Percentiles rank a stretch among this genome's conserved stretches.
Conservation (phyloP, 2,113 vertebrate species). For the Platichthys stellatus region DNA sequence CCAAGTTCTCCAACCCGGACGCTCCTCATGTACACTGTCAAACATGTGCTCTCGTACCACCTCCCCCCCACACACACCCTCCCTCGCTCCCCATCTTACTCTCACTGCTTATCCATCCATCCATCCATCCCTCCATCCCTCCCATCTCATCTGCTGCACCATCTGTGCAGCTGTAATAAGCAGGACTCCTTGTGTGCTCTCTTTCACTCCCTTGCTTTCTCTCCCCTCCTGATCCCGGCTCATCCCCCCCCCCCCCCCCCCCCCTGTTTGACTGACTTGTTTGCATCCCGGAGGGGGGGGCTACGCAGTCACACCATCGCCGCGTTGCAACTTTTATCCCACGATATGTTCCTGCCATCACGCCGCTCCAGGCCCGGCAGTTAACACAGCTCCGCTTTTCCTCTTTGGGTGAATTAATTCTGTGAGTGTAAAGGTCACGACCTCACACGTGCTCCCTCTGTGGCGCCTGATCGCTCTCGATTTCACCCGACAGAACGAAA, state of each 20-base stretch:
- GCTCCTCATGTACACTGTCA: conserved; percentile 69
- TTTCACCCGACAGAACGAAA: conserved; percentile 31
- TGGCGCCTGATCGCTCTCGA: conserved; percentile 23
- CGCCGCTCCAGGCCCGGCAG: neutral
- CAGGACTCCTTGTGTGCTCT: conserved; percentile 48
- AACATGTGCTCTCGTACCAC: conserved; percentile 31
- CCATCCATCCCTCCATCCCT: conserved; percentile 19
- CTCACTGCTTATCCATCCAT: conserved; percentile 50
- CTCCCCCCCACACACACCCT: too few relatives aligned
- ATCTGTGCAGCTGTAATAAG: conserved; percentile 78
- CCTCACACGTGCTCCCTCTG: conserved; percentile 1
- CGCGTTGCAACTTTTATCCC: conserved; percentile 10
- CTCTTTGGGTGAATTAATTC: neutral
- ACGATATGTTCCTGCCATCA: conserved; percentile 9
- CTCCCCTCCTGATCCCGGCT: conserved; percentile 31
- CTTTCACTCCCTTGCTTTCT: conserved; percentile 37
- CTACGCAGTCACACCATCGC: conserved; percentile 13
- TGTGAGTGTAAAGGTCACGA: conserved; percentile 7
- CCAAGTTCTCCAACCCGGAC: conserved; percentile 55
- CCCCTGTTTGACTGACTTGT: conserved; percentile 51
- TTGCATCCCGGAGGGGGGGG: conserved; percentile 24
- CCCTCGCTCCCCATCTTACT: conserved; percentile 31
- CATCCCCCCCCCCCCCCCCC: conserved; percentile 32
- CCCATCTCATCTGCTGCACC: conserved; percentile 75
- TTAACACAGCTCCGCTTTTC: conserved; percentile 34